Evolutionary conservation across 2,113 vertebrate species (phyloP), one percentile per base, ranked within the genome.

Genomic region (Syngnathoides biaculeatus): DNA sequence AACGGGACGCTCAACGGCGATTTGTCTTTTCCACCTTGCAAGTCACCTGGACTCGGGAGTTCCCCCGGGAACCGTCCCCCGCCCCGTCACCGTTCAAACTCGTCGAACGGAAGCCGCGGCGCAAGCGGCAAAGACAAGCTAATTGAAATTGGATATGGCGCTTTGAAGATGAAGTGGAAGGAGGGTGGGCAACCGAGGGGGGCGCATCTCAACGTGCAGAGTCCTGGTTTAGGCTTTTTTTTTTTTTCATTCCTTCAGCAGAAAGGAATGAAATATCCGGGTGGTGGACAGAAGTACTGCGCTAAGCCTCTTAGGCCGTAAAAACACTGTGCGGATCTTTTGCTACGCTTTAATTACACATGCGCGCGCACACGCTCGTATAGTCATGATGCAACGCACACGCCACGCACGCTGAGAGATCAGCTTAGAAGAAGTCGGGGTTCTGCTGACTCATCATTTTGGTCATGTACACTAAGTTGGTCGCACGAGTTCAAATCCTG

Each of bases 121-220:
- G 60, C 22, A 80, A 75, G 64, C 62, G 65, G 67, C 5, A 10
- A 47, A 79, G 84, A 86, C 78, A 74, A 84, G 79, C 67, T 83
- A 72, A 88, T 84, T 86, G 76, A 86, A 88, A 86, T 59, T 79
- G 79, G 84, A 87, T 80, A 82, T 67, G 65, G 72, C 52, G 26
- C 66, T 69, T 56, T 47, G 19, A 48, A 64, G 61, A 19, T 20
- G 24, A 57, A 50, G 47, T 40, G 38, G 30, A 65, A 27, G 57
- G 56, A 55, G 66, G 57, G 67, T 73, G 35, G 63, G 68, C n/a
- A n/a, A n/a, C n/a, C n/a, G n/a, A n/a, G 57, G 68, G 74, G 82
- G 47, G 20, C 20, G 47, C 47, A 45, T 7, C 17, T 5, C n/a
- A 81, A 84, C 71, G 72, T 81, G 83, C 78, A 73, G 68, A 43